phyloP scores from a whole-genome alignment of 2,797 vertebrate species.

The Ptychobarbus kaznakovi region DNA sequence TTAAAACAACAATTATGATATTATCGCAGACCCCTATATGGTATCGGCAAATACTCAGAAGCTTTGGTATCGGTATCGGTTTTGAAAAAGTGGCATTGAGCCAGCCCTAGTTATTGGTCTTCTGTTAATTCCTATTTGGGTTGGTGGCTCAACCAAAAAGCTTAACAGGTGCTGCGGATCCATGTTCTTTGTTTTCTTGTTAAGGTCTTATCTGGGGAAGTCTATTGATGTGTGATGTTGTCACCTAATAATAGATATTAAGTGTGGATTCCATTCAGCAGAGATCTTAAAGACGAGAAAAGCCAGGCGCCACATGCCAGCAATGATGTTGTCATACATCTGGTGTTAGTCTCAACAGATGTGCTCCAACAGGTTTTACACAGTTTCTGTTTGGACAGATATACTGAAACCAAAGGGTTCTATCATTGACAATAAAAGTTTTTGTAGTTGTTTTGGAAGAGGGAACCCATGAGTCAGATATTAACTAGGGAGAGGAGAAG shows the following conservation, averaged over 20 bases:
- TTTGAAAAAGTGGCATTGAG: too few species aligned
- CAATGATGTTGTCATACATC: conserved; percentile 19
- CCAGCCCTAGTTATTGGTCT: conserved; percentile 32
- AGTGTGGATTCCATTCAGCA: conserved; percentile 13
- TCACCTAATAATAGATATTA: conserved; percentile 1
- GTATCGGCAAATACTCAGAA: too few species aligned
- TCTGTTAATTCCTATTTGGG: conserved; percentile 45
- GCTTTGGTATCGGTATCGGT: too few species aligned
- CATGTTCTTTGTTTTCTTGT: conserved; percentile 1
- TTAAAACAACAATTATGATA: too few species aligned
- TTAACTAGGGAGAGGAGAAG: conserved; percentile 7
- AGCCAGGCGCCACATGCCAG: conserved; percentile 13
- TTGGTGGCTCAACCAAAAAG: conserved; percentile 35
- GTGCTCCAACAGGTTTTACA: conserved; percentile 40
- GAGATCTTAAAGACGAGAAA: conserved; percentile 15
- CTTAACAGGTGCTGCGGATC: neutral
- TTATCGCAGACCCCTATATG: too few species aligned
- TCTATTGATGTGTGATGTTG: neutral
- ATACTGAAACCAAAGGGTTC: conserved; percentile 17
- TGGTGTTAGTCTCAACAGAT: conserved; percentile 32
- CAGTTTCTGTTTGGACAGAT: conserved; percentile 31
- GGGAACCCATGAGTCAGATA: conserved; percentile 21
- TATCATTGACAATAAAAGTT: neutral
- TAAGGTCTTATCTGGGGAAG: conserved; percentile 1
- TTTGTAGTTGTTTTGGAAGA: conserved; percentile 16